These are phyloP conservation scores for Prosopocoilus inquinatus DNA, from an alignment of 2,888 invertebrate species.

Conservation along the genomic window DNA sequence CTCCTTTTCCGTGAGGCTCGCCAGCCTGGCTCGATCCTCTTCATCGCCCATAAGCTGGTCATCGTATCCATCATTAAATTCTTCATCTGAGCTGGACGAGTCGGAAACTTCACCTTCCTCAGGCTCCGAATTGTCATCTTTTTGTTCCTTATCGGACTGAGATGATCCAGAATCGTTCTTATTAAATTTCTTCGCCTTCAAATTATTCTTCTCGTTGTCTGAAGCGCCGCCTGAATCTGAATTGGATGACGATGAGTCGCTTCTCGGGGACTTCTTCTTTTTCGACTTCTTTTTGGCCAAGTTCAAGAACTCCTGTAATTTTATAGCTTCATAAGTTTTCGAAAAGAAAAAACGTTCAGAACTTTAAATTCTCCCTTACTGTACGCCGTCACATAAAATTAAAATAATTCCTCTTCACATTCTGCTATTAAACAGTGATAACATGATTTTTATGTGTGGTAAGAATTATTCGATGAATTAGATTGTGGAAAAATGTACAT, in stretches of 20 bases:
- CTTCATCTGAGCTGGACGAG: conserved; percentile 71
- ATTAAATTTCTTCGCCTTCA: conserved; percentile 35
- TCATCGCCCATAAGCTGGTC: conserved; percentile 97
- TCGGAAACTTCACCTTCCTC: conserved; percentile 87
- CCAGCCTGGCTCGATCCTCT: conserved; percentile 86
- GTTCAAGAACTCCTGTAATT: conserved; percentile 71
- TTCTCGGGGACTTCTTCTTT: conserved; percentile 52
- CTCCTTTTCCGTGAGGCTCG: conserved; percentile 94
- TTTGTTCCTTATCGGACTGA: conserved; percentile 49
- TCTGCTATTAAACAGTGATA: too few species aligned
- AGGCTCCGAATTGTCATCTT: conserved; percentile 67
- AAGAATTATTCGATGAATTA: too few species aligned
- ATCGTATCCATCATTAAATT: conserved; percentile 96
- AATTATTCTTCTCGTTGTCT: conserved; percentile 49
- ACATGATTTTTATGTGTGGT: too few species aligned
- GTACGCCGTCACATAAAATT: too few species aligned
- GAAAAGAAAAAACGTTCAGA: too few species aligned
- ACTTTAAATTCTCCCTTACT: too few species aligned
- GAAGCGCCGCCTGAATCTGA: conserved; percentile 48
- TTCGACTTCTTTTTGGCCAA: conserved; percentile 78
- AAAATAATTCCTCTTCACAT: too few species aligned
- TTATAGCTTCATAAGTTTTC: too few species aligned
- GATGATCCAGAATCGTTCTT: conserved; percentile 39
- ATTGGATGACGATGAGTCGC: conserved; percentile 39
- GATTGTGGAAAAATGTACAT: too few species aligned